Evolutionary conservation across 2,113 vertebrate species (phyloP).

Genomic region (Narcine bancroftii): DNA sequence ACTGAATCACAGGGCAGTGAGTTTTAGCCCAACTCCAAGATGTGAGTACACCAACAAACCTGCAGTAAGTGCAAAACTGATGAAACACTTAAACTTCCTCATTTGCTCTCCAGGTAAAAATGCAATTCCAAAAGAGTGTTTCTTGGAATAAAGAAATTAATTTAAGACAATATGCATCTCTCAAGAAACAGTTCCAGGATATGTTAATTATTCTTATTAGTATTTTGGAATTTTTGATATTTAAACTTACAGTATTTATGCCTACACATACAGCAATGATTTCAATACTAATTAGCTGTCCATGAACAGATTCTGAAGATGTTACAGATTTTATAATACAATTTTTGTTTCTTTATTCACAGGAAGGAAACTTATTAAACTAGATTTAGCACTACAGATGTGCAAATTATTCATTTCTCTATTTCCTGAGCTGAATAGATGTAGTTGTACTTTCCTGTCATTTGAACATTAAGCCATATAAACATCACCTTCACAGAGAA

Average conservation of each 20-base stretch:
- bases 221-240: background rate
- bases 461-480: background rate
- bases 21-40: background rate
- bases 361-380: background rate
- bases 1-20: background rate
- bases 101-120: background rate
- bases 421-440: background rate
- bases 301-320: background rate
- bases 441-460: background rate
- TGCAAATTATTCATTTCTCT: background rate
- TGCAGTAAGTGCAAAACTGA: background rate
- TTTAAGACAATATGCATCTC: background rate
- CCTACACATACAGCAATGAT: background rate
- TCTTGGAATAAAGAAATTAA: background rate
- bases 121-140: background rate
- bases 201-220: background rate
- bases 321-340: no score
- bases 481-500: background rate
- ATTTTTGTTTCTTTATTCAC: background rate
- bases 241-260: background rate
- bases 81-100: background rate
- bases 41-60: background rate
- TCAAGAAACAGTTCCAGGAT: background rate
- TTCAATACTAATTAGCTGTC: background rate
- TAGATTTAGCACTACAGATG: background rate